These are phyloP conservation scores for Euura saliciscinereae DNA, from an alignment of 1,140 invertebrate genomes.

Conservation along the genomic window DNA sequence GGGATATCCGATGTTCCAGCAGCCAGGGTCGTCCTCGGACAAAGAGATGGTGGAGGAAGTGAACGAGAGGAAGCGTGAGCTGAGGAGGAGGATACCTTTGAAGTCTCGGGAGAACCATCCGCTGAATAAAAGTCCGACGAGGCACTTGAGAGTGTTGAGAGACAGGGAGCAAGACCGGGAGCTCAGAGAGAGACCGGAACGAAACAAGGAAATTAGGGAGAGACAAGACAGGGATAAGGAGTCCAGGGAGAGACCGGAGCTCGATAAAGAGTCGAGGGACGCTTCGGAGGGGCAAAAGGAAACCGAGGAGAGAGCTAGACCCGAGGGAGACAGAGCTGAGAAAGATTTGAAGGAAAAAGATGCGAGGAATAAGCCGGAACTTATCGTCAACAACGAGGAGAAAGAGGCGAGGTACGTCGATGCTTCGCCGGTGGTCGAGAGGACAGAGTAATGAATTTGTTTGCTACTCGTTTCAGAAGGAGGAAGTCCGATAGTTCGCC, in stretches of 20 bases:
- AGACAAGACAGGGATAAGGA: conserved; percentile 26
- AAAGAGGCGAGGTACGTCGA: conserved; percentile 43
- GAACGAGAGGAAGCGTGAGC: conserved; percentile 43
- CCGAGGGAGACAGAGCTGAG: conserved; percentile 28
- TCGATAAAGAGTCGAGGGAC: conserved; percentile 43
- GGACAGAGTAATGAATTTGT: not conserved
- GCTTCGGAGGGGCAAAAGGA: conserved; percentile 44
- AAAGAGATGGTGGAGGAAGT: conserved; percentile 56
- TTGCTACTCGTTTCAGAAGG: conserved; percentile 27
- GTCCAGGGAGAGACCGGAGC: conserved; percentile 38
- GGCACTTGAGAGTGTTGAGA: conserved; percentile 44
- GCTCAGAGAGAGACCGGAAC: conserved; percentile 34
- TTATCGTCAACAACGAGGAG: conserved; percentile 38
- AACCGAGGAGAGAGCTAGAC: not conserved
- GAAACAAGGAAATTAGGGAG: conserved; percentile 24
- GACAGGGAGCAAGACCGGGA: conserved; percentile 36
- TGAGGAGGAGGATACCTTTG: conserved; percentile 49
- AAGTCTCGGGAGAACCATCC: conserved; percentile 56
- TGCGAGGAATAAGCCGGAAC: conserved; percentile 35
- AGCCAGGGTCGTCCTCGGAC: conserved; percentile 55
- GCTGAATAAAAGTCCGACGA: conserved; percentile 42
- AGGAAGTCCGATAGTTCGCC: conserved; percentile 49
- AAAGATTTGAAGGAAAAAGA: conserved; percentile 35
- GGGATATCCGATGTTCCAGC: conserved; percentile 60
- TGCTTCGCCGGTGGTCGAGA: not conserved